Percentiles rank a stretch among this genome's conserved stretches.
Conservation (phyloP, 2,797 vertebrate genomes). For the Etheostoma perlongum region DNA sequence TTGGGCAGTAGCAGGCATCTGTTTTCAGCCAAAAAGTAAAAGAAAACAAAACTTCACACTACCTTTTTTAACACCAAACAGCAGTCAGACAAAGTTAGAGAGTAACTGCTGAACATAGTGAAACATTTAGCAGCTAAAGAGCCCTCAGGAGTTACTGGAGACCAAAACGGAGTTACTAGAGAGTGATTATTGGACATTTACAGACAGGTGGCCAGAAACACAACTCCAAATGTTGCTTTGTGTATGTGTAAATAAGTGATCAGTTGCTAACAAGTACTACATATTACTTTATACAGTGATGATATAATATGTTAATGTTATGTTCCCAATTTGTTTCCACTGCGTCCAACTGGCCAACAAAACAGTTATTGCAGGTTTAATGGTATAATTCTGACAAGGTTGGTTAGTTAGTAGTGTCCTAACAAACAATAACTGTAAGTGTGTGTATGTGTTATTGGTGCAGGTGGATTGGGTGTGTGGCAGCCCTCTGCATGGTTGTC, state of each 20-base stretch:
- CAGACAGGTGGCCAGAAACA: neutral
- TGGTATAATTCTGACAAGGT: neutral
- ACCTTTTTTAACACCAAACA: neutral
- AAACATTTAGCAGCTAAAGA: neutral
- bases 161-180: no score
- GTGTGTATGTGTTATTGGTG: slow-evolving; percentile 25
- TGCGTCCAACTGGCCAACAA: neutral
- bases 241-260: neutral
- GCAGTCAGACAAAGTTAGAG: neutral
- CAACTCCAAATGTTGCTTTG: neutral
- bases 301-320: no score
- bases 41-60: neutral
- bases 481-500: slow-evolving; percentile 88
- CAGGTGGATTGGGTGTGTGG: slow-evolving; percentile 93
- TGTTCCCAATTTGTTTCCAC: neutral
- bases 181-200: no score
- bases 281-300: neutral
- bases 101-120: neutral
- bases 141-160: neutral
- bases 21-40: neutral
- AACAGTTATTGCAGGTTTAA: neutral
- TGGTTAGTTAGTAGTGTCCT: no score
- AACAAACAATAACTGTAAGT: neutral
- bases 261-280: neutral
- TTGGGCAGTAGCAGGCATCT: neutral